A percentile compares a stretch with the other conserved stretches of the same genome.
phyloP scores from a whole-genome alignment of 1,140 invertebrate species.

The Drosophila yakuba region DNA sequence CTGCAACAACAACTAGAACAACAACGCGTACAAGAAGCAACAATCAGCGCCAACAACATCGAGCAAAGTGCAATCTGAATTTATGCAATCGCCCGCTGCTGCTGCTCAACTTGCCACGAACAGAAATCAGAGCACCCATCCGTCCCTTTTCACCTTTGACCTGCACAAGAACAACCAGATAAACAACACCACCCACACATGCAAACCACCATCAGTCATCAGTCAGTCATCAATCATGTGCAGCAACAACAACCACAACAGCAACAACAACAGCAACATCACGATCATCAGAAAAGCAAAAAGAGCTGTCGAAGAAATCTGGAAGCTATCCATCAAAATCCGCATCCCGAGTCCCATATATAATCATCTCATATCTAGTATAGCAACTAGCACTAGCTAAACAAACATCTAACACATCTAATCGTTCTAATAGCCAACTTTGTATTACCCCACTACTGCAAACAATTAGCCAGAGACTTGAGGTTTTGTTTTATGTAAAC shows the following conservation, averaged over 20 bases:
- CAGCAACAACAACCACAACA: neutral
- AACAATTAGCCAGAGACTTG: conserved; percentile 1
- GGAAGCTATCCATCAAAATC: conserved; percentile 13
- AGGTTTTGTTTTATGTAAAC: conserved; percentile 31
- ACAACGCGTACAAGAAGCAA: conserved; percentile 30
- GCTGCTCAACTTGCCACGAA: conserved; percentile 38
- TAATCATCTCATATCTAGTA: conserved; percentile 26
- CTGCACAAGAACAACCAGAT: conserved; percentile 23
- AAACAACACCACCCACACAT: conserved; percentile 14
- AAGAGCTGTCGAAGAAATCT: conserved; percentile 21
- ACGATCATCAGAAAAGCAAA: conserved; percentile 18
- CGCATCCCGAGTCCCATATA: conserved; percentile 21
- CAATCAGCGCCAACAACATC: conserved; percentile 39
- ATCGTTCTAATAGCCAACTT: conserved; percentile 29
- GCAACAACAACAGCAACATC: neutral
- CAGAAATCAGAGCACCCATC: conserved; percentile 14
- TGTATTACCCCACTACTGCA: conserved; percentile 16
- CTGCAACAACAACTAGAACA: conserved; percentile 38
- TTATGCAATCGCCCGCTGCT: conserved; percentile 25
- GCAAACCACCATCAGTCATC: conserved; percentile 26
- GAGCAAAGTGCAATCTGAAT: conserved; percentile 42
- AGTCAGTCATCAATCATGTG: conserved; percentile 21
- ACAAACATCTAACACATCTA: conserved; percentile 24
- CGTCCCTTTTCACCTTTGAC: conserved; percentile 28
- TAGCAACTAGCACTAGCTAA: conserved; percentile 29